These are phyloP conservation scores for Drosophila hawaiiensis DNA, from an alignment of 2,888 invertebrate genomes.

Conservation along the genomic window DNA sequence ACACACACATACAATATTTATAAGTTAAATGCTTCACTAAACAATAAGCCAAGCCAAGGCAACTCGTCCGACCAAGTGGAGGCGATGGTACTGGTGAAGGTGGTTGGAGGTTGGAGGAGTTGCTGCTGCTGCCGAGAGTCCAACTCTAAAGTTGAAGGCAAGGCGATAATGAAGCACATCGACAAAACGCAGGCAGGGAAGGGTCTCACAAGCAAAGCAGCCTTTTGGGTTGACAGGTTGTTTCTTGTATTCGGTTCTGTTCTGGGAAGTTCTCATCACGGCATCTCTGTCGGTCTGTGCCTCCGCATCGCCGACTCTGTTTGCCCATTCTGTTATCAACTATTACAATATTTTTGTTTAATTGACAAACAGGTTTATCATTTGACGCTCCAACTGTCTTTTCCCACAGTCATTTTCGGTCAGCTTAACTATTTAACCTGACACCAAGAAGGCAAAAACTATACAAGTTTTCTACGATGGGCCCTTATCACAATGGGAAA, in stretches of 20 bases:
- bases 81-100: constrained; percentile 14
- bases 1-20: constrained; percentile 70
- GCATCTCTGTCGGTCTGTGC: constrained; percentile 7
- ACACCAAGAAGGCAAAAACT: constrained; percentile 26
- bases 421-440: constrained; percentile 45
- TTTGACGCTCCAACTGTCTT: constrained; percentile 76
- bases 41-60: constrained; percentile 67
- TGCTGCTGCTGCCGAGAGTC: constrained; percentile 2
- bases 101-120: constrained; percentile 15
- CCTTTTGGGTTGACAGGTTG: constrained; percentile 74
- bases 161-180: constrained; percentile 79
- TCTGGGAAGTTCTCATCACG: constrained; percentile 75
- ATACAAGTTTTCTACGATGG: constrained; percentile 21
- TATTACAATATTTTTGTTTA: constrained; percentile 80
- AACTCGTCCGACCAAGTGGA: constrained; percentile 9
- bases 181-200: constrained; percentile 32
- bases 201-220: constrained; percentile 37
- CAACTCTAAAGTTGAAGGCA: constrained; percentile 45
- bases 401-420: constrained; percentile 75
- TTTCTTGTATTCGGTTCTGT: constrained; percentile 34
- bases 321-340: constrained; percentile 77
- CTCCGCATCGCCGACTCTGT: constrained; percentile 46
- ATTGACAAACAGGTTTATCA: constrained; percentile 81
- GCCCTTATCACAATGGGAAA: neutral
- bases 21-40: constrained; percentile 82